Evolutionary conservation across 1,140 invertebrate genomes (phyloP), one percentile per base, ranked within the genome.

Genomic region (Drosophila insularis): DNA sequence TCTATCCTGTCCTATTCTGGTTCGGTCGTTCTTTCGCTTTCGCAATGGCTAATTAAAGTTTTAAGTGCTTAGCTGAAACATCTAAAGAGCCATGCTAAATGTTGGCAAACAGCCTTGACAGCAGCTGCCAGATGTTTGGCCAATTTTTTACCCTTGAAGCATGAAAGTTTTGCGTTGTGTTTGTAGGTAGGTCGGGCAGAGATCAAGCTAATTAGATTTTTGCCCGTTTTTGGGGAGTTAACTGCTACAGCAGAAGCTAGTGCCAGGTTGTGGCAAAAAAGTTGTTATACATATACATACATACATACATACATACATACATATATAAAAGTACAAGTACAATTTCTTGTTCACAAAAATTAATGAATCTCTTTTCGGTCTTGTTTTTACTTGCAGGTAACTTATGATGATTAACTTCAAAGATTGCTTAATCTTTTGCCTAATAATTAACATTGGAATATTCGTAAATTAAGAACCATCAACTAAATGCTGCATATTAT

Each of bases 1-100:
- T 37, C 27, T 8, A 7, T 14, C 1, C n/a, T 43, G 23, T 68
- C 17, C 63, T 56, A 37, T 46, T 59, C 35, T 43, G 53, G 58
- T 63, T 11, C 23, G 14, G 23, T 14, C 8, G 27, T 62, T 21
- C 63, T 56, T 46, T 58, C 60, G 31, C 40, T 53, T 61, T 63
- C 40, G 4, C 23, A 58, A 43, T 68, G 82, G 79, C 82, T 86
- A 79, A 86, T 86, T 87, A 81, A 86, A 86, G 82, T 86, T 86
- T 86, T 71, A 76, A 78, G 82, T 86, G 65, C 79, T 79, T 68
- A 68, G 66, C 71, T 21, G 39, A 37, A 68, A 43, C 59, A 71
- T 61, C 71, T 53, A 14, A 54, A 68, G 53, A 46, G 69, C 31
- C 21, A 32, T 43, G 19, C 37, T 63, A 65, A 43, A 65, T 66